These are phyloP conservation scores for Naja naja DNA, from an alignment of 2,113 vertebrate species.

Conservation along the genomic window DNA sequence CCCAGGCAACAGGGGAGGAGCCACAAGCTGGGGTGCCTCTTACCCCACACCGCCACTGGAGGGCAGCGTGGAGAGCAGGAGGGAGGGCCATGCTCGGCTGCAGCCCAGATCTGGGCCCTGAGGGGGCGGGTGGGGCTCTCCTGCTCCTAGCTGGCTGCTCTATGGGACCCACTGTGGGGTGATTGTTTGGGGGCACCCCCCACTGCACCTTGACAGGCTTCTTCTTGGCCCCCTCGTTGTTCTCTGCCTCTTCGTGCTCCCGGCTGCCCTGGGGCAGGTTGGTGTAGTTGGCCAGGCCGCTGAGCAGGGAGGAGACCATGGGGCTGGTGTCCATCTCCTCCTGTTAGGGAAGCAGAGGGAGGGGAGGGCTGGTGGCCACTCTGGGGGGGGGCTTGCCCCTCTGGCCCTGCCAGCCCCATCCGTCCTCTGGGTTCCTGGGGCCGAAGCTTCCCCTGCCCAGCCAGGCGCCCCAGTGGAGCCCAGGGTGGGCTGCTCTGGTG, in stretches of 20 bases:
- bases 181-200: background rate
- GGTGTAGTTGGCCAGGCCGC: slow-evolving; percentile 96
- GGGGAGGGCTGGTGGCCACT: fast-evolving
- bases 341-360: slow-evolving; percentile 55
- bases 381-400: no score
- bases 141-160: background rate
- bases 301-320: slow-evolving; percentile 97
- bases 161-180: background rate
- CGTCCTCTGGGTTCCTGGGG: background rate
- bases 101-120: background rate
- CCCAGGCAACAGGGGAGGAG: background rate
- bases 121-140: background rate
- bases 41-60: background rate
- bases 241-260: slow-evolving; percentile 95
- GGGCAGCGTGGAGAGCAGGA: background rate
- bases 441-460: background rate
- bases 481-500: background rate
- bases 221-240: slow-evolving; percentile 88
- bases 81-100: background rate
- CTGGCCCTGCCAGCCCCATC: background rate
- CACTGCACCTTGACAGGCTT: slow-evolving; percentile 74
- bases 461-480: background rate
- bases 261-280: slow-evolving; percentile 94
- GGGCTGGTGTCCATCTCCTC: slow-evolving; percentile 99
- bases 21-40: background rate